A percentile compares a stretch with the other conserved stretches of the same genome.
These are phyloP conservation scores for Eriocheir sinensis DNA, from an alignment of 1,140 invertebrate genomes.

Conservation along the genomic window DNA sequence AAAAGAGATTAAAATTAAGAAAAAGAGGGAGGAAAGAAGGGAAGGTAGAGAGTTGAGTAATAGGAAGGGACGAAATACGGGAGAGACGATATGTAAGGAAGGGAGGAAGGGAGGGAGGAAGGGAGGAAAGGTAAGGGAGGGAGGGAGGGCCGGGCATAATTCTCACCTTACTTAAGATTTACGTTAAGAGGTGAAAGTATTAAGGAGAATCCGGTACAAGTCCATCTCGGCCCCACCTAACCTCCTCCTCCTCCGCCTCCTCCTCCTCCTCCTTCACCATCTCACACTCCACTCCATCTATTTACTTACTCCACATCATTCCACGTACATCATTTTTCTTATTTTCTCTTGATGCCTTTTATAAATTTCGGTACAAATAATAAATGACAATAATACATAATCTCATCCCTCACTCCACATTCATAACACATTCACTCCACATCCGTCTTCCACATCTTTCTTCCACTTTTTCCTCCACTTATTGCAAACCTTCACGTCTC, in stretches of 20 bases:
- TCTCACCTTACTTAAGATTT: not conserved
- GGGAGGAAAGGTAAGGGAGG: not conserved
- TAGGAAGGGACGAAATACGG: not conserved
- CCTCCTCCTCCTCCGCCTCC: not conserved
- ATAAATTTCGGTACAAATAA: no score
- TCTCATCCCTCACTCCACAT: no score
- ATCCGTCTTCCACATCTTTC: no score
- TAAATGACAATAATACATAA: no score
- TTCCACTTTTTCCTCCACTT: no score
- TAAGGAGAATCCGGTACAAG: not conserved
- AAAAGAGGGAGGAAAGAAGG: not conserved
- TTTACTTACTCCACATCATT: not conserved
- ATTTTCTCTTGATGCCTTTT: no score
- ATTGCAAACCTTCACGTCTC: no score
- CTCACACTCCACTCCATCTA: not conserved
- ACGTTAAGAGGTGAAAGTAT: not conserved
- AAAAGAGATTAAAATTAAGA: not conserved
- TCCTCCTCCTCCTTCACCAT: no score
- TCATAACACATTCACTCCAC: not conserved
- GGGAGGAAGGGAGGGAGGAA: no score
- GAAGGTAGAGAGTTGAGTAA: not conserved
- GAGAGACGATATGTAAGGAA: not conserved
- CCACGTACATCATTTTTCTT: not conserved
- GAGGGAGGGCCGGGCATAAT: not conserved
- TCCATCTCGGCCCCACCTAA: not conserved